phyloP scores from a whole-genome alignment of 2,113 vertebrate species.

The Tichodroma muraria region DNA sequence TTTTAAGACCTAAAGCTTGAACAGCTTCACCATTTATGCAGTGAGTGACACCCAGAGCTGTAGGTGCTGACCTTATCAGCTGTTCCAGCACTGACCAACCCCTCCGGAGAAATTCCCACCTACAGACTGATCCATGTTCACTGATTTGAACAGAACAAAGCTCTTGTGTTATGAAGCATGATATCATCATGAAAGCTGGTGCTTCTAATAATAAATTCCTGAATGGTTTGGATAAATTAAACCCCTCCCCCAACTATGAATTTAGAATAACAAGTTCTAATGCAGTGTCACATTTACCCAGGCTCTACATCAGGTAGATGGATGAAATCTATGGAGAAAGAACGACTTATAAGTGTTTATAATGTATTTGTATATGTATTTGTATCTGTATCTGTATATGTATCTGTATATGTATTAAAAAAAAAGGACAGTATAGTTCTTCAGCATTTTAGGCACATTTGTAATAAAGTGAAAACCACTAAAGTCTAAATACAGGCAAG shows the following conservation, averaged over 20 bases:
- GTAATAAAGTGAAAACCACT: background rate
- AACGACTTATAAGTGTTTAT: background rate
- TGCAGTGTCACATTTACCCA: no score
- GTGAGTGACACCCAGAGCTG: background rate
- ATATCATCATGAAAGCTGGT: background rate
- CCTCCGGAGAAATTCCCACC: background rate
- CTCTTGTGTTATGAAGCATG: background rate
- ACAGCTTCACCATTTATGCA: background rate
- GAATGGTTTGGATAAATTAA: background rate
- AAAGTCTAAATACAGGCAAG: background rate
- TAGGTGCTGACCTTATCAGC: background rate
- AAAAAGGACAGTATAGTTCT: background rate
- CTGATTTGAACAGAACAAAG: background rate
- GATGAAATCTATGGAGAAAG: background rate
- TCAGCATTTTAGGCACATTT: background rate
- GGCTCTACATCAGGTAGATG: no score
- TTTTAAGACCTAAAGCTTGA: background rate
- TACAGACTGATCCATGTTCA: background rate
- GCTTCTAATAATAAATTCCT: background rate
- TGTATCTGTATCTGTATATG: background rate
- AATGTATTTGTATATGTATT: background rate
- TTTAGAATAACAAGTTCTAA: background rate
- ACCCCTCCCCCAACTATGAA: background rate
- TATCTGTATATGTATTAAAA: background rate
- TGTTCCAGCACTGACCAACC: background rate